Evolutionary conservation across 2,797 vertebrate species (phyloP).

Genomic region (Phalloptychus januarius): DNA sequence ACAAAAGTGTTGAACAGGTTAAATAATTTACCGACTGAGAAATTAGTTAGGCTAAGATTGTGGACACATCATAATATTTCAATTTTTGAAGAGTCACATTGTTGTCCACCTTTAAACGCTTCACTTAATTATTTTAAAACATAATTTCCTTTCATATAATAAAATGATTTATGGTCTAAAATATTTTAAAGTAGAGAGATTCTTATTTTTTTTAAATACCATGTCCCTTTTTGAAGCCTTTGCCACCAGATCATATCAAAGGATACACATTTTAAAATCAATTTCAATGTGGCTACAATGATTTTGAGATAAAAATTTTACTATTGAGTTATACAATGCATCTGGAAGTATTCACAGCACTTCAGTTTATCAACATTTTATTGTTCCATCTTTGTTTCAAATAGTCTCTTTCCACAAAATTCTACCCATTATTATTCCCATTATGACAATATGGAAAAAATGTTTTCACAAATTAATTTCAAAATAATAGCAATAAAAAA

Average conservation of each 20-base stretch:
- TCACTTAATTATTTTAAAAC: not conserved
- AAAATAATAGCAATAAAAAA: too few relatives aligned
- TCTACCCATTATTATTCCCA: too few relatives aligned
- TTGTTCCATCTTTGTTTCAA: too few relatives aligned
- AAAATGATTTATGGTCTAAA: not conserved
- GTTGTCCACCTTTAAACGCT: not conserved
- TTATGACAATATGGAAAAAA: too few relatives aligned
- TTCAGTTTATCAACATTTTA: not conserved
- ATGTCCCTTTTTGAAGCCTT: conserved; percentile 4
- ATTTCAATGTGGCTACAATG: not conserved
- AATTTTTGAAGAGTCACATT: not conserved
- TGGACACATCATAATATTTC: not conserved
- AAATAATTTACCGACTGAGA: conserved; percentile 43
- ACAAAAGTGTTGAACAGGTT: conserved; percentile 31
- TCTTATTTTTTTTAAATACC: not conserved
- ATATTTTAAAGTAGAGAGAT: not conserved
- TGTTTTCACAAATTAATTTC: too few relatives aligned
- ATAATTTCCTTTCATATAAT: not conserved
- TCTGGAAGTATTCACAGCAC: not conserved
- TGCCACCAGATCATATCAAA: not conserved
- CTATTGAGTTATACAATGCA: not conserved
- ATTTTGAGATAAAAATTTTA: not conserved
- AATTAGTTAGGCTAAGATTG: conserved; percentile 32
- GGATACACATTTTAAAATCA: not conserved
- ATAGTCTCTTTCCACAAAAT: too few relatives aligned